Evolutionary conservation across 2,113 vertebrate species (phyloP).

Genomic region (Mus spicilegus): DNA sequence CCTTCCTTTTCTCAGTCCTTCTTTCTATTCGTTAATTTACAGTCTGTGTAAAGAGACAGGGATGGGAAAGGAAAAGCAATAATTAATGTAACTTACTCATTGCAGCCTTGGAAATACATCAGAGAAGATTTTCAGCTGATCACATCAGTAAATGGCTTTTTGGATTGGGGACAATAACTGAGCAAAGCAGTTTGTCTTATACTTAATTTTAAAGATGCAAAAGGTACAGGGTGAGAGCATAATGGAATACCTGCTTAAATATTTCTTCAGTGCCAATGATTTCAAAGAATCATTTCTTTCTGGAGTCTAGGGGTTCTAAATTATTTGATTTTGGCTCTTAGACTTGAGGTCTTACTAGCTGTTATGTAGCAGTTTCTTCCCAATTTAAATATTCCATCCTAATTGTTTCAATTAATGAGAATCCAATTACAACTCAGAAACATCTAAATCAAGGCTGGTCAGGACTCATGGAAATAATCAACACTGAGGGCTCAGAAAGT

Average conservation of each 20-base stretch:
- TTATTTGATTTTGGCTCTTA: background rate
- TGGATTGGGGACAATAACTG: constrained; percentile 36
- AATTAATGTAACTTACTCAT: constrained; percentile 49
- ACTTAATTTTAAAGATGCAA: constrained; percentile 7
- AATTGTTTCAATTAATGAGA: background rate
- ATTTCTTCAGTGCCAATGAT: background rate
- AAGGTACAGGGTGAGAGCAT: background rate
- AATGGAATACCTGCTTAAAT: background rate
- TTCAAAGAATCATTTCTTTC: background rate
- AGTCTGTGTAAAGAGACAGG: background rate
- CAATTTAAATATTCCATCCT: background rate
- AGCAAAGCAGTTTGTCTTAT: background rate
- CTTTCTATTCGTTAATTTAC: constrained; percentile 68
- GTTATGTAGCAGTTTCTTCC: background rate
- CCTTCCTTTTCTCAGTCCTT: constrained; percentile 31
- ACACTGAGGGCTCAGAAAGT: background rate
- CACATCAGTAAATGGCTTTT: constrained; percentile 34
- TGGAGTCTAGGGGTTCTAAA: background rate
- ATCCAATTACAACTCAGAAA: background rate
- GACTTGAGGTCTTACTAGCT: background rate
- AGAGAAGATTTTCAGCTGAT: constrained; percentile 43
- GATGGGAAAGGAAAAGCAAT: background rate
- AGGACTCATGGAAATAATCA: background rate
- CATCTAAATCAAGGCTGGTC: background rate
- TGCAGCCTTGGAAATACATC: constrained; percentile 14